Percentiles rank a stretch among this genome's conserved stretches.
These are phyloP conservation scores for Muntiacus reevesi DNA, from an alignment of 2,113 vertebrate genomes.

Conservation along the genomic window DNA sequence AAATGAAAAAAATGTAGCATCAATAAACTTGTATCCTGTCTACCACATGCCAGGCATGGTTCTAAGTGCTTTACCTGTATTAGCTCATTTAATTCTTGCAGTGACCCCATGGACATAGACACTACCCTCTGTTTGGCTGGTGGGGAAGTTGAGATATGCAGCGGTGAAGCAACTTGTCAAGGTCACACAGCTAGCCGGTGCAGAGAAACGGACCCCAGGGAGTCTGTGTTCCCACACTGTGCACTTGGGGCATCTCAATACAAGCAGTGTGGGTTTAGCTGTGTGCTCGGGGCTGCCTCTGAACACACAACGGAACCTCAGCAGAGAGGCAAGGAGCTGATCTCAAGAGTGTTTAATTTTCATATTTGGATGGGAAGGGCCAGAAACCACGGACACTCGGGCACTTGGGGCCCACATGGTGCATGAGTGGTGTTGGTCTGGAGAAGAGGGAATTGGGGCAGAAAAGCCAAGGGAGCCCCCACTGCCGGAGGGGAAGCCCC, in stretches of 20 bases:
- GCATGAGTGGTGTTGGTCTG: background rate
- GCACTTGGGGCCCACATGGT: background rate
- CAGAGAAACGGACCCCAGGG: background rate
- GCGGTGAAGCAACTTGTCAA: background rate
- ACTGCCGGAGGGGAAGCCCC: background rate
- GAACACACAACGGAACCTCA: background rate
- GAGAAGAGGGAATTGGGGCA: too few species aligned
- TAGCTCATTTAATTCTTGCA: background rate
- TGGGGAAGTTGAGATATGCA: background rate
- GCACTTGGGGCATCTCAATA: background rate
- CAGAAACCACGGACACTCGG: background rate
- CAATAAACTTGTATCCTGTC: background rate
- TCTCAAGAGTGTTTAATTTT: background rate
- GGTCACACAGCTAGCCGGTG: background rate
- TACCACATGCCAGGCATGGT: background rate
- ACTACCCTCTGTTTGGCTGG: background rate
- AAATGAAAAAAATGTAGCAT: background rate
- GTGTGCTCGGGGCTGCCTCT: too few species aligned
- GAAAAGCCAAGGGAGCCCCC: background rate
- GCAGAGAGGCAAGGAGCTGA: background rate
- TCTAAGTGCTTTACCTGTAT: background rate
- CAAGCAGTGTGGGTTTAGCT: background rate
- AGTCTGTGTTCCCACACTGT: background rate
- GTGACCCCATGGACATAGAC: background rate
- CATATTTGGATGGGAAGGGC: background rate